These are phyloP conservation scores for Creontiades dilutus DNA, from an alignment of 2,888 invertebrate genomes.

Conservation along the genomic window DNA sequence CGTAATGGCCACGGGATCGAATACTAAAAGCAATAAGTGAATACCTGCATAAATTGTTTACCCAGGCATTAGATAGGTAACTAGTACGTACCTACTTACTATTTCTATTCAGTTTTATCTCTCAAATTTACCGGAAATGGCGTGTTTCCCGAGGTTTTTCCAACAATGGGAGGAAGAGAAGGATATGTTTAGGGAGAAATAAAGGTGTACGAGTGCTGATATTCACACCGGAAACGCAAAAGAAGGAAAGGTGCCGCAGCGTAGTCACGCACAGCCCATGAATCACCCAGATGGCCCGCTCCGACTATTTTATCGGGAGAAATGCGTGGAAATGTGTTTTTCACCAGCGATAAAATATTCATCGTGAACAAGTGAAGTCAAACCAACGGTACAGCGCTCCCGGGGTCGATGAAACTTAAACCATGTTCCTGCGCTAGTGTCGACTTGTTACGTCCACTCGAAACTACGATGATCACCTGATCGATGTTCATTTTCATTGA, in stretches of 20 bases:
- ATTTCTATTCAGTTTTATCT: not conserved
- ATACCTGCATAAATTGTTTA: too few species aligned
- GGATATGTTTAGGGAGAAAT: not conserved
- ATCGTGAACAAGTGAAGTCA: not conserved
- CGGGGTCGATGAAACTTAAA: too few species aligned
- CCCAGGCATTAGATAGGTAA: too few species aligned
- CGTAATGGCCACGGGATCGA: too few species aligned
- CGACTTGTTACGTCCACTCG: too few species aligned
- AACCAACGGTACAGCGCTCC: too few species aligned
- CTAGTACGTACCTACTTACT: too few species aligned
- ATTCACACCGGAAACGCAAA: not conserved
- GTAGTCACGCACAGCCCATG: constrained; percentile 17
- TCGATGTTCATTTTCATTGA: too few species aligned
- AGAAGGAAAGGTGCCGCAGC: not conserved
- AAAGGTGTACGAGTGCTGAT: constrained; percentile 11
- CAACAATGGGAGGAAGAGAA: not conserved
- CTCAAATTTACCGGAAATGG: not conserved
- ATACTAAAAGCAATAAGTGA: too few species aligned
- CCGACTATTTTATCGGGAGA: not conserved
- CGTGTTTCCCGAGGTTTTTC: not conserved
- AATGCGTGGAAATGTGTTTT: not conserved
- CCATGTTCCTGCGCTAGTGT: too few species aligned
- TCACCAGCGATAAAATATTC: not conserved
- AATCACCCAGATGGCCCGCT: not conserved
- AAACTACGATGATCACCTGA: too few species aligned